Evolutionary conservation across 1,140 invertebrate species (phyloP).

Genomic region (Drosophila grimshawi): DNA sequence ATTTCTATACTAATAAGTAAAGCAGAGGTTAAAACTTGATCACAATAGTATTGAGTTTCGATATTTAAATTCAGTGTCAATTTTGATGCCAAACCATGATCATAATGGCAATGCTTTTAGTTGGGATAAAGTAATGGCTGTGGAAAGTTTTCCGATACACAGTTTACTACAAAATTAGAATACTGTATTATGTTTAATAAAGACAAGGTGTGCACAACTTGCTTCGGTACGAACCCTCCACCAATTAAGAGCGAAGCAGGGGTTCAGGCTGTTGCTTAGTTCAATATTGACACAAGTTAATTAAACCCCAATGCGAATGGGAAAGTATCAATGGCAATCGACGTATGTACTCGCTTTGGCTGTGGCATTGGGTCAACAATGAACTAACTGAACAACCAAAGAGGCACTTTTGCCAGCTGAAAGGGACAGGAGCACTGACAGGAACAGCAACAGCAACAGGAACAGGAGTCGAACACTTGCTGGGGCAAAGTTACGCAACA

Average conservation of each 20-base stretch:
- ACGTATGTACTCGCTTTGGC: conserved; percentile 28
- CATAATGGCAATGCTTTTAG: too few relatives aligned
- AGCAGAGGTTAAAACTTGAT: too few relatives aligned
- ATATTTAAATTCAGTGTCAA: too few relatives aligned
- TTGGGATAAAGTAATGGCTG: too few relatives aligned
- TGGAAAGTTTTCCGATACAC: too few relatives aligned
- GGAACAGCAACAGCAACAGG: too few relatives aligned
- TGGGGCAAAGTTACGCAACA: conserved; percentile 4
- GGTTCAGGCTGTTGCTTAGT: conserved; percentile 47
- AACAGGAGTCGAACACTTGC: neutral
- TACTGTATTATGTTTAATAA: too few relatives aligned
- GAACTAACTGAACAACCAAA: conserved; percentile 66
- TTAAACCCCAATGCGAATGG: conserved; percentile 60
- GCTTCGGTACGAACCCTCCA: neutral
- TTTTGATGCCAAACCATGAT: too few relatives aligned
- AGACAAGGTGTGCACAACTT: neutral
- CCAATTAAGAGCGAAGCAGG: neutral
- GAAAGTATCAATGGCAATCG: conserved; percentile 65
- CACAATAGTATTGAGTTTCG: too few relatives aligned
- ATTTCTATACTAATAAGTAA: too few relatives aligned
- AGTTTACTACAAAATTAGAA: too few relatives aligned
- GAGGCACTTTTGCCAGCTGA: conserved; percentile 42
- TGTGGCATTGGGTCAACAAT: conserved; percentile 57
- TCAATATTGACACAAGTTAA: conserved; percentile 80
- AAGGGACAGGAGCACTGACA: neutral